These are phyloP conservation scores for Cyphomyrmex costatus DNA, from an alignment of 1,140 invertebrate genomes.

Conservation along the genomic window DNA sequence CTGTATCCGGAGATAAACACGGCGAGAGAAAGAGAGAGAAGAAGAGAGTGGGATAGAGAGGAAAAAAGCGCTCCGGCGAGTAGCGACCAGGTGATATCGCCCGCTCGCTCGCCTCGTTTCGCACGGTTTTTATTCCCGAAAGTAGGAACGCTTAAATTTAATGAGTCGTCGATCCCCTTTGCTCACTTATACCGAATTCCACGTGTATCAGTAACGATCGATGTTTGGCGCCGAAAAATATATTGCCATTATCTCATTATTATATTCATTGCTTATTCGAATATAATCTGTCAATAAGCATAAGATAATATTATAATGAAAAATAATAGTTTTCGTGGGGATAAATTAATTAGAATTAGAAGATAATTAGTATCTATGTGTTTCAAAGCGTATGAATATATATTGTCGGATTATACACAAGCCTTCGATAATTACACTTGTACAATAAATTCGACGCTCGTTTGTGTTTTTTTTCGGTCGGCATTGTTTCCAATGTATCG, in stretches of 20 bases:
- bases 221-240: neutral
- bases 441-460: no score
- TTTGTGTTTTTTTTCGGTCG: neutral
- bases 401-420: neutral
- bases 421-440: neutral
- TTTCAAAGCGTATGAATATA: neutral
- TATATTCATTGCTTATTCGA: neutral
- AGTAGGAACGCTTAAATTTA: conserved; percentile 46
- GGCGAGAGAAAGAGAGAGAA: neutral
- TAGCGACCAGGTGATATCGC: conserved; percentile 54
- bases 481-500: neutral
- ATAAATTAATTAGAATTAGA: neutral
- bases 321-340: neutral
- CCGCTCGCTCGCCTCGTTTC: conserved; percentile 42
- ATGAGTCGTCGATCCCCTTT: conserved; percentile 27
- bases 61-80: conserved; percentile 34
- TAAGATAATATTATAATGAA: no score
- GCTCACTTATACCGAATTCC: neutral
- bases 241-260: neutral
- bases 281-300: neutral
- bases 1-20: conserved; percentile 69
- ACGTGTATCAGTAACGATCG: neutral
- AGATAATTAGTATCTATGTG: neutral
- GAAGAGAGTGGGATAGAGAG: conserved; percentile 14
- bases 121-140: conserved; percentile 39